phyloP scores from a whole-genome alignment of 2,797 vertebrate species.

The Arctocebus calabarensis region DNA sequence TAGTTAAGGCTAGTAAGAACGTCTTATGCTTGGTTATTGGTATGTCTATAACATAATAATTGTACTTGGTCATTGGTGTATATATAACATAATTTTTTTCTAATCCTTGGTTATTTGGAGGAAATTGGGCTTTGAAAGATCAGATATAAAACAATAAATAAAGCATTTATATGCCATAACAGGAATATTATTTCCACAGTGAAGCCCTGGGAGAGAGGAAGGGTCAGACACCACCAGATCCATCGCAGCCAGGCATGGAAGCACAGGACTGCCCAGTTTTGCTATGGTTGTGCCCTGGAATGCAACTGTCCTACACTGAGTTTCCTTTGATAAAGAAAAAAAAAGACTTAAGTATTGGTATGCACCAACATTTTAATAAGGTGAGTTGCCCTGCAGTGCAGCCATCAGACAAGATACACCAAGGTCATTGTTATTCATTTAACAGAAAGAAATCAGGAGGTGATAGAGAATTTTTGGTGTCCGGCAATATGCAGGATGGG shows the following conservation, averaged over 20 bases:
- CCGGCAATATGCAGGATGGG: not conserved
- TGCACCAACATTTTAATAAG: conserved; percentile 4
- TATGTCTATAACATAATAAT: not conserved
- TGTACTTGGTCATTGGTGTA: not conserved
- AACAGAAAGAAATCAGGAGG: not conserved
- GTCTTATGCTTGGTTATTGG: not conserved
- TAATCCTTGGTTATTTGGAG: not conserved
- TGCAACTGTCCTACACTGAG: not conserved
- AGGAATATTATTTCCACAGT: not conserved
- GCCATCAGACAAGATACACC: not conserved
- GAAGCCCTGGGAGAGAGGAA: not conserved
- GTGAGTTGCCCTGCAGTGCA: not conserved
- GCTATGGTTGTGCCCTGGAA: not conserved
- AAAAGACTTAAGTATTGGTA: not conserved
- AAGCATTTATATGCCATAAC: not conserved
- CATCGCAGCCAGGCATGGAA: not conserved
- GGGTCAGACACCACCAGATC: not conserved
- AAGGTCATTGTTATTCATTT: not conserved
- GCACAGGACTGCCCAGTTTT: not conserved
- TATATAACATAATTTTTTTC: too few species aligned
- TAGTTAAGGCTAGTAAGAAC: not conserved
- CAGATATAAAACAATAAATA: not conserved
- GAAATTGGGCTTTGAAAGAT: not conserved
- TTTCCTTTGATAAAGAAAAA: not conserved
- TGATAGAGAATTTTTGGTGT: not conserved